Percentiles rank a stretch among this genome's conserved stretches.
These are phyloP conservation scores for Balaeniceps rex DNA, from an alignment of 2,113 vertebrate species.

Conservation along the genomic window DNA sequence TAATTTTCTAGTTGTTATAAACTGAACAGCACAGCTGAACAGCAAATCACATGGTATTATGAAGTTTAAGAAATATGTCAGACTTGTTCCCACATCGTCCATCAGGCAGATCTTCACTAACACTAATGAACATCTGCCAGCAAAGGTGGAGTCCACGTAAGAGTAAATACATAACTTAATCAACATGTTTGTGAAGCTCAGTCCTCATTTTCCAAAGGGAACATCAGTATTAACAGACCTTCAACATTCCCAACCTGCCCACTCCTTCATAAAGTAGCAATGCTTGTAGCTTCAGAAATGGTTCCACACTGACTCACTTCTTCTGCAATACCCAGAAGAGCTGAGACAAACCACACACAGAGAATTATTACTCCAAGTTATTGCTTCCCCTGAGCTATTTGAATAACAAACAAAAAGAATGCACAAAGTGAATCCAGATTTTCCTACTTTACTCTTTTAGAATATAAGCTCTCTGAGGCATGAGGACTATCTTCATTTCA, in stretches of 20 bases:
- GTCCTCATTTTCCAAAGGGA: neutral
- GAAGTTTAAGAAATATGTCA: neutral
- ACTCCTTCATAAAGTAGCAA: neutral
- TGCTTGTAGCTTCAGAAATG: constrained; percentile 11
- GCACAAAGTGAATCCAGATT: constrained; percentile 51
- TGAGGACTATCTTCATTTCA: neutral
- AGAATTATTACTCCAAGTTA: constrained; percentile 43
- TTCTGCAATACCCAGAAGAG: constrained; percentile 36
- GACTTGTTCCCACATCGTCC: neutral
- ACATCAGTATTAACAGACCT: neutral
- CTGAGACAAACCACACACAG: constrained; percentile 54
- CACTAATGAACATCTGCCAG: neutral
- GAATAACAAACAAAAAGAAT: constrained; percentile 52
- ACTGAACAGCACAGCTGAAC: neutral
- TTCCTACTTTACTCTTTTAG: neutral
- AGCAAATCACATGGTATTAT: neutral
- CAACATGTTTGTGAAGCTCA: neutral
- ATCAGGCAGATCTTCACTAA: neutral
- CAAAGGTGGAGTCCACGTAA: neutral
- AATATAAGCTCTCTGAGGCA: neutral
- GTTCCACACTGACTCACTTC: constrained; percentile 38
- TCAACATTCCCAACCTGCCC: constrained; percentile 4
- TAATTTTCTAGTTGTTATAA: neutral
- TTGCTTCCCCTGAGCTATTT: constrained; percentile 39
- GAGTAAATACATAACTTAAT: neutral